Evolutionary conservation across 2,797 vertebrate genomes (phyloP).

Genomic region (Tamandua tetradactyla): DNA sequence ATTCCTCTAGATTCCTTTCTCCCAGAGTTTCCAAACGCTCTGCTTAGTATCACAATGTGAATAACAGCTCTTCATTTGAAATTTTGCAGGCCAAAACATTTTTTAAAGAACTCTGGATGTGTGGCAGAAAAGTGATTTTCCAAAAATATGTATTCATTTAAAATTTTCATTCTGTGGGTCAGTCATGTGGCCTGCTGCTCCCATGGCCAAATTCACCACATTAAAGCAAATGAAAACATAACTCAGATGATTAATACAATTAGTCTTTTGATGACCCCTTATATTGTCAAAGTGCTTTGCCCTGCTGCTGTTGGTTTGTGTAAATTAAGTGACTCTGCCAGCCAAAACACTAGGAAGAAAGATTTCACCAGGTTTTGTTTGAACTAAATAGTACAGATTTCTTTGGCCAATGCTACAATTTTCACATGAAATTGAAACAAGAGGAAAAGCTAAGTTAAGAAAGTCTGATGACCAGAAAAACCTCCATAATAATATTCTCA

Average conservation of each 20-base stretch:
- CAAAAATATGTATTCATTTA: conserved; percentile 62
- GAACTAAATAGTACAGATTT: not conserved
- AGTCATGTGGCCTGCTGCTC: not conserved
- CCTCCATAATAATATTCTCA: conserved; percentile 26
- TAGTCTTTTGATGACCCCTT: conserved; percentile 18
- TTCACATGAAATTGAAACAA: conserved; percentile 18
- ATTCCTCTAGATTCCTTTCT: not conserved
- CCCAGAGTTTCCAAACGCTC: not conserved
- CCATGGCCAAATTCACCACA: conserved; percentile 40
- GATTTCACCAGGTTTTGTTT: conserved; percentile 21
- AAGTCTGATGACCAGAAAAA: not conserved
- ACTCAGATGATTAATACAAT: conserved; percentile 37
- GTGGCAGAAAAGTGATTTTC: conserved; percentile 46
- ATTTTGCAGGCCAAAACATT: not conserved
- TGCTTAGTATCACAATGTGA: not conserved
- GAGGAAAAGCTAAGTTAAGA: not conserved
- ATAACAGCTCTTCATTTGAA: not conserved
- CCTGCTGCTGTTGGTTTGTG: not conserved
- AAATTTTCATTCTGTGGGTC: not conserved
- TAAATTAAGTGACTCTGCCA: conserved; percentile 27
- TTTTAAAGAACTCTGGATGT: conserved; percentile 51
- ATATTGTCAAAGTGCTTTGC: not conserved
- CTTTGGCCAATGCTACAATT: not conserved
- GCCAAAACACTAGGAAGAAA: conserved; percentile 15
- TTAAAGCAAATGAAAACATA: conserved; percentile 56